Evolutionary conservation across 2,888 invertebrate species (phyloP).

Genomic region (Ceramica pisi): DNA sequence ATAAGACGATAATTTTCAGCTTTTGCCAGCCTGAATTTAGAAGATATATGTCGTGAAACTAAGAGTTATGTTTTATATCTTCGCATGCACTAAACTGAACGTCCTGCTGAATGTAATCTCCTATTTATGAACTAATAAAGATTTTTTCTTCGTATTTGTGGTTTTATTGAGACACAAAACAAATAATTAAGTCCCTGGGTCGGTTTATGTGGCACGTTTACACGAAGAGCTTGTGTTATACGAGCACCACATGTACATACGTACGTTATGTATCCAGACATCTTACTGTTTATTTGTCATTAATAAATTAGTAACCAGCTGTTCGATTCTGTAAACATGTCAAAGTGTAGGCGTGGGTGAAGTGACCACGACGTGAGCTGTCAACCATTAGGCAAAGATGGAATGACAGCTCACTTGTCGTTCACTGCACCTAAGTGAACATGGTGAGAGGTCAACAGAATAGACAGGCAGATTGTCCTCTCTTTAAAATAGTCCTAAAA

Average conservation of each 20-base stretch:
- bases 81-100: constrained; percentile 45
- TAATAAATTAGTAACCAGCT: neutral
- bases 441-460: too few species aligned
- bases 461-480: constrained; percentile 5
- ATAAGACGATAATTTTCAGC: constrained; percentile 12
- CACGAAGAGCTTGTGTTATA: constrained; percentile 28
- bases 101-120: constrained; percentile 53
- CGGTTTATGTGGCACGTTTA: constrained; percentile 45
- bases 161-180: constrained; percentile 51
- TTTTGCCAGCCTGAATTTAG: constrained; percentile 26
- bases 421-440: too few species aligned
- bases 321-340: too few species aligned
- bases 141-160: constrained; percentile 43
- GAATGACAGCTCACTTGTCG: too few species aligned
- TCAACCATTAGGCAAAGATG: too few species aligned
- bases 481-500: neutral
- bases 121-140: constrained; percentile 62
- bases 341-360: too few species aligned
- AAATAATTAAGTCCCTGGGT: constrained; percentile 32
- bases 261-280: neutral
- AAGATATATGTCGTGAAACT: constrained; percentile 30
- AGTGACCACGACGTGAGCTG: too few species aligned
- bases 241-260: constrained; percentile 10
- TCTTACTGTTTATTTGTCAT: neutral
- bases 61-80: constrained; percentile 40